Evolutionary conservation across 2,888 invertebrate genomes (phyloP).

Genomic region (Chironomus tentans): DNA sequence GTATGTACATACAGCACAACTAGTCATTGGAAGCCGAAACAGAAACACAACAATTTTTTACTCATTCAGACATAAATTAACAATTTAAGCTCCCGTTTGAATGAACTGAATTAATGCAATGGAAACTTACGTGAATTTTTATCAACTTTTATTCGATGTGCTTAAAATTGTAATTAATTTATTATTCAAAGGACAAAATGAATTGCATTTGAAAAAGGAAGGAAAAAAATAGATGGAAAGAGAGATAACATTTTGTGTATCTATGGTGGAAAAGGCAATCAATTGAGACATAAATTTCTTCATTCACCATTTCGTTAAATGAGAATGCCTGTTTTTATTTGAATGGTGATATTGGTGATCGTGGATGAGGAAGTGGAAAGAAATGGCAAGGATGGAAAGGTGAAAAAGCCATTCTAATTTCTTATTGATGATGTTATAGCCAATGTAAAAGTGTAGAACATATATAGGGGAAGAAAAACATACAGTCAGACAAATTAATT

Average conservation of each 20-base stretch:
- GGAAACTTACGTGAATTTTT: neutral
- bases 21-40: too few species aligned
- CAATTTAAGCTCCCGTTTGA: neutral
- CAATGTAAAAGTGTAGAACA: neutral
- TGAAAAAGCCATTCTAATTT: slow-evolving; percentile 24
- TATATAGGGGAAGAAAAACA: neutral
- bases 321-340: neutral
- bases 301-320: neutral
- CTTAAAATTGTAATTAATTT: slow-evolving; percentile 20
- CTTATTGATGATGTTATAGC: slow-evolving; percentile 24
- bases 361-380: neutral
- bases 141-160: neutral
- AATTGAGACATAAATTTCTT: slow-evolving; percentile 22
- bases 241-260: neutral
- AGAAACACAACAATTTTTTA: too few species aligned
- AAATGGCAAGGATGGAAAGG: neutral
- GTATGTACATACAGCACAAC: too few species aligned
- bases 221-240: neutral
- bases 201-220: neutral
- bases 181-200: slow-evolving; percentile 21
- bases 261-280: slow-evolving; percentile 17
- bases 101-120: neutral
- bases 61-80: neutral
- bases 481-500: slow-evolving; percentile 25
- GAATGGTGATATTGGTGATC: too few species aligned